Conservation (phyloP, 2,888 invertebrate species). For the Cephus runcator region DNA sequence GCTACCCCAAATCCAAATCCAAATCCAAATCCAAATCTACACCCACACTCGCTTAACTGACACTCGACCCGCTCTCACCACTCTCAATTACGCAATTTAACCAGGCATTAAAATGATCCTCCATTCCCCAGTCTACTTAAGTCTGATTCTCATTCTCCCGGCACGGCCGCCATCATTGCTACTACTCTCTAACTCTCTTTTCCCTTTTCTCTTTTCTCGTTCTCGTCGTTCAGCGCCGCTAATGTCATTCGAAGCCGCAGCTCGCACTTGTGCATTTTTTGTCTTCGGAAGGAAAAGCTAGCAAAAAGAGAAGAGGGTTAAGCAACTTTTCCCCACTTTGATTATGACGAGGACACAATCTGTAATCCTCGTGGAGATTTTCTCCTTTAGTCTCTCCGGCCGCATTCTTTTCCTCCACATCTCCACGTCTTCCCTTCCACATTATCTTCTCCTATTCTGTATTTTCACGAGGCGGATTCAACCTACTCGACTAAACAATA, state of each 20-base stretch:
- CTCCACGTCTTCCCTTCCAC: too few relatives aligned
- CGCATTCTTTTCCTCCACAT: too few relatives aligned
- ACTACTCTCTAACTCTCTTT: conserved; percentile 20
- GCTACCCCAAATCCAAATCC: conserved; percentile 8
- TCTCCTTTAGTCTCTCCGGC: not conserved
- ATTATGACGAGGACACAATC: conserved; percentile 46
- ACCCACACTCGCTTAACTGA: not conserved
- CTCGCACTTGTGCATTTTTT: conserved; percentile 14
- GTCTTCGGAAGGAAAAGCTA: not conserved
- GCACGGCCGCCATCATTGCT: conserved; percentile 21
- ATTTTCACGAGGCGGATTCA: not conserved
- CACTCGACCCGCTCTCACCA: conserved; percentile 24
- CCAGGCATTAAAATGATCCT: conserved; percentile 55
- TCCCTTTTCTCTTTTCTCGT: conserved; percentile 13
- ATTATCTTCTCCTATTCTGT: too few relatives aligned
- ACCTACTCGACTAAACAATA: not conserved
- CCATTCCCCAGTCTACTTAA: conserved; percentile 54
- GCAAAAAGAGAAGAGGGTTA: conserved; percentile 19
- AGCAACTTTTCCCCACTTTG: conserved; percentile 39
- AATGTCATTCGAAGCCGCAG: not conserved
- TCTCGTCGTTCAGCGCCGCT: conserved; percentile 20
- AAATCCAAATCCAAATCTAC: not conserved
- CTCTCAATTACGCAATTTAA: conserved; percentile 57
- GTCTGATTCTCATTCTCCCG: conserved; percentile 14
- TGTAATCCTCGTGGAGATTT: not conserved